Evolutionary conservation across 2,888 invertebrate species (phyloP).

Genomic region (Ochropacha duplaris): DNA sequence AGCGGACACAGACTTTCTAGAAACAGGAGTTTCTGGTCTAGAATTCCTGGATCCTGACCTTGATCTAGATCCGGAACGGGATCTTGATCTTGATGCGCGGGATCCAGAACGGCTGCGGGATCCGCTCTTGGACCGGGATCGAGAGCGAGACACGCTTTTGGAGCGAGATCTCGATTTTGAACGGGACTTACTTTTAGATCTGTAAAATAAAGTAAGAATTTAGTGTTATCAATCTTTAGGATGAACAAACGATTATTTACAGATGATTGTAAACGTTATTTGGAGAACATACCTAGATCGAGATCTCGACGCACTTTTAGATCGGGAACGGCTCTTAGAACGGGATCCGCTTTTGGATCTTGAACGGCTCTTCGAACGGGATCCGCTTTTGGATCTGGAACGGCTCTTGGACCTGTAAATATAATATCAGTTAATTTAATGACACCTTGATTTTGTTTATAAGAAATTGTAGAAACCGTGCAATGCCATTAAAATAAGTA

Average conservation of each 20-base stretch:
- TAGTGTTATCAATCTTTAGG: neutral
- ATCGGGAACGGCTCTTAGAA: constrained; percentile 48
- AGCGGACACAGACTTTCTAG: constrained; percentile 84
- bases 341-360: constrained; percentile 43
- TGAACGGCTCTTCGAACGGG: constrained; percentile 53
- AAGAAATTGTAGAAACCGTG: too few species aligned
- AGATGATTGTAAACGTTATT: constrained; percentile 13
- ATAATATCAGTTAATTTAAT: too few species aligned
- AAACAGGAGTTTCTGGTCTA: constrained; percentile 80
- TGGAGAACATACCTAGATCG: constrained; percentile 23
- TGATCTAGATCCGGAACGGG: constrained; percentile 61
- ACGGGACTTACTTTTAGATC: constrained; percentile 38
- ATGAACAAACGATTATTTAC: too few species aligned
- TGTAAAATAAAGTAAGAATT: constrained; percentile 4
- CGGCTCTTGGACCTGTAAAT: constrained; percentile 56
- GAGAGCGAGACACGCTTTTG: constrained; percentile 40
- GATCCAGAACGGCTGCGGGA: constrained; percentile 64
- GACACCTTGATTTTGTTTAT: too few species aligned
- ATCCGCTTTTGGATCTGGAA: constrained; percentile 45
- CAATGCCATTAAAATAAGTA: too few species aligned
- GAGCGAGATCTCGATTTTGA: constrained; percentile 27
- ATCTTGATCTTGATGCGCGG: constrained; percentile 65
- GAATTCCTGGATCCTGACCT: constrained; percentile 73
- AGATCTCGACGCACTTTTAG: constrained; percentile 48
- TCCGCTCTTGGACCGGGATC: constrained; percentile 49